Conservation (phyloP, 1,140 invertebrate genomes). For the Caenorhabditis latens region DNA sequence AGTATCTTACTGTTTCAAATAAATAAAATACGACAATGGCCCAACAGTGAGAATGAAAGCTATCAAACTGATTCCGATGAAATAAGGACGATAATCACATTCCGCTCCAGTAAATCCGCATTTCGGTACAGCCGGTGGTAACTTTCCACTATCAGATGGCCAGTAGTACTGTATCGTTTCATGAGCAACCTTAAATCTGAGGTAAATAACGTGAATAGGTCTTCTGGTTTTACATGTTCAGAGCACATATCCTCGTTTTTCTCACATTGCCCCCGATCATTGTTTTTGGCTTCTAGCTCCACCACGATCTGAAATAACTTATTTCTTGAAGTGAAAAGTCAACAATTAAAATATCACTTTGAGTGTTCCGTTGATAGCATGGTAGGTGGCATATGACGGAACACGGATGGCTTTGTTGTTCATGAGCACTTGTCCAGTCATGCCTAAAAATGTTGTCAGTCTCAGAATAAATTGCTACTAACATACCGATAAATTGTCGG, state of each 20-base stretch:
- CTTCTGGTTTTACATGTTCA: constrained; percentile 68
- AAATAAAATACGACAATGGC: constrained; percentile 75
- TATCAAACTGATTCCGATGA: constrained; percentile 70
- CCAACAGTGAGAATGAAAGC: constrained; percentile 69
- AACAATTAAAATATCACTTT: background rate
- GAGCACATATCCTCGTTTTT: constrained; percentile 73
- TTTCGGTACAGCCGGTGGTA: constrained; percentile 72
- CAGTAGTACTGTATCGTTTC: constrained; percentile 74
- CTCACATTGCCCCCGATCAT: constrained; percentile 72
- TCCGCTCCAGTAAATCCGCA: constrained; percentile 76
- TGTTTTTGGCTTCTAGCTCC: constrained; percentile 73
- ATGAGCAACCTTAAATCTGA: constrained; percentile 70
- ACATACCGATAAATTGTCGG: constrained; percentile 74
- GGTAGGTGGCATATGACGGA: constrained; percentile 77
- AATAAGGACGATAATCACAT: constrained; percentile 74
- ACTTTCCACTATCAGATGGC: constrained; percentile 70
- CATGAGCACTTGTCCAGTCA: constrained; percentile 76
- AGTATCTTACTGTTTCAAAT: constrained; percentile 74
- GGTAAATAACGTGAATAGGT: background rate
- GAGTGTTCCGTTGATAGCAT: constrained; percentile 74
- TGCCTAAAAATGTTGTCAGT: constrained; percentile 60
- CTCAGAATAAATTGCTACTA: background rate
- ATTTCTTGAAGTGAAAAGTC: background rate
- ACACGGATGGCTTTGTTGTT: constrained; percentile 77
- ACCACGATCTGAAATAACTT: constrained; percentile 71